Evolutionary conservation across 2,888 invertebrate genomes (phyloP).

Genomic region (Myopa tessellatipennis): DNA sequence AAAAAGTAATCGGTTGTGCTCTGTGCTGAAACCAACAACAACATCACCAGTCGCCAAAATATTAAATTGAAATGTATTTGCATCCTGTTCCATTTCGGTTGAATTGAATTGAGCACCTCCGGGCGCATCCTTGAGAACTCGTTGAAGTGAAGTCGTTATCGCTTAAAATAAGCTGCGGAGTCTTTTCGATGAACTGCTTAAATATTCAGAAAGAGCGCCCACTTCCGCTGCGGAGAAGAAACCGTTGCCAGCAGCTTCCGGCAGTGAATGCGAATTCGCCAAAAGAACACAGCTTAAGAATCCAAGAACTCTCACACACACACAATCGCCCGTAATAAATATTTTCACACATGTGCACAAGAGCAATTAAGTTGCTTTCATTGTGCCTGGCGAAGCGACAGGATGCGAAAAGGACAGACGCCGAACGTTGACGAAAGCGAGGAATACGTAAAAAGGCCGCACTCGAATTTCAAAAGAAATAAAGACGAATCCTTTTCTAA

Average conservation of each 20-base stretch:
- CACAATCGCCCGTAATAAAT: neutral
- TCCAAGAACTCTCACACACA: neutral
- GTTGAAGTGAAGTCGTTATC: neutral
- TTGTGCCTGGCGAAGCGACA: constrained; percentile 10
- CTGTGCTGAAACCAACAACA: no score
- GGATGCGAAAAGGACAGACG: constrained; percentile 7
- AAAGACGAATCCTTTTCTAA: constrained; percentile 4
- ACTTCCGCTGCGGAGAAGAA: constrained; percentile 25
- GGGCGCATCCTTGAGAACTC: no score
- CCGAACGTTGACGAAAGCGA: neutral
- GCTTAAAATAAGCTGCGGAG: constrained; percentile 25
- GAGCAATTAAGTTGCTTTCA: constrained; percentile 20
- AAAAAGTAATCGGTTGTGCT: no score
- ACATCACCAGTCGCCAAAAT: no score
- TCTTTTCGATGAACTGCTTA: constrained; percentile 33
- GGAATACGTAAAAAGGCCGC: constrained; percentile 9
- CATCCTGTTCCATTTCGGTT: no score
- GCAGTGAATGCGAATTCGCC: constrained; percentile 22
- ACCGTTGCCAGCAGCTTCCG: constrained; percentile 22
- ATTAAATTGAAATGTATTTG: no score
- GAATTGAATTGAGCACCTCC: no score
- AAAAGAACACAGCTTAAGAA: neutral
- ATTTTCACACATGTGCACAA: constrained; percentile 10
- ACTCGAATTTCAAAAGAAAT: constrained; percentile 24
- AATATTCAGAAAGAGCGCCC: constrained; percentile 29